Base-by-base conservation (phyloP, 53 echinoderm and acorn worm species). In the Henricia sp. region DNA sequence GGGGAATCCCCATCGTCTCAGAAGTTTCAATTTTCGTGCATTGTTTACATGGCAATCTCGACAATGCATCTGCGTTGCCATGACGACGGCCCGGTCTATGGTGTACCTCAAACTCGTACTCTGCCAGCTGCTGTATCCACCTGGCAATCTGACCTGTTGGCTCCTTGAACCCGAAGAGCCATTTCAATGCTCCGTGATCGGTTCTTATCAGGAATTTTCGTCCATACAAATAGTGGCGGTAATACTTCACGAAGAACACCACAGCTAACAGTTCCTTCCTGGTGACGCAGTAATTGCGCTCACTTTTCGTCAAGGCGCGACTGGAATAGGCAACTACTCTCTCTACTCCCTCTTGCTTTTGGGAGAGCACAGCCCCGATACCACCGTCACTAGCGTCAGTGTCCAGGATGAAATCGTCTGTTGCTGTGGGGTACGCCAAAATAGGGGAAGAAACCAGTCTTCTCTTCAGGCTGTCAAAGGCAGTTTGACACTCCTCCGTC, bases 381-480 rank as follows among this genome's bases (percentile, higher is more conserved):
- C 84, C 90, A 52, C 53, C 48, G 33, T 90, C 74, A 58, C 84
- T 85, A 19, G 89, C 89, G 82, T 80, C 70, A n/a, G 90, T 86
- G 52, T 90, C 90, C 13, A 90, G 41, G 1, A 86, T 71, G 25
- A 82, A 71, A 4, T 6, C 13, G 2, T 35, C 2, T 60, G 35
- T 28, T n/a, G 67, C 36, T 16, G 30, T 37, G 0, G 86, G 91
- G 67, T 85, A 90, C 1, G 80, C 71, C 23, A 86, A 57, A 23
- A 87, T 72, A 39, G 91, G 91, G 6, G 87, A 72, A 12, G 68
- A 51, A 32, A 53, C 68, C 37, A 91, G 37, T n/a, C 35, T 42
- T 2, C 42, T 25, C 30, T 71, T 91, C n/a, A 87, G 63, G 25
- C 17, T 52, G 46, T 80, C 36, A 41, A 87, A 91, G 0, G 91